Evolutionary conservation across 2,797 vertebrate genomes (phyloP).

Genomic region (Epinephelus malabaricus): DNA sequence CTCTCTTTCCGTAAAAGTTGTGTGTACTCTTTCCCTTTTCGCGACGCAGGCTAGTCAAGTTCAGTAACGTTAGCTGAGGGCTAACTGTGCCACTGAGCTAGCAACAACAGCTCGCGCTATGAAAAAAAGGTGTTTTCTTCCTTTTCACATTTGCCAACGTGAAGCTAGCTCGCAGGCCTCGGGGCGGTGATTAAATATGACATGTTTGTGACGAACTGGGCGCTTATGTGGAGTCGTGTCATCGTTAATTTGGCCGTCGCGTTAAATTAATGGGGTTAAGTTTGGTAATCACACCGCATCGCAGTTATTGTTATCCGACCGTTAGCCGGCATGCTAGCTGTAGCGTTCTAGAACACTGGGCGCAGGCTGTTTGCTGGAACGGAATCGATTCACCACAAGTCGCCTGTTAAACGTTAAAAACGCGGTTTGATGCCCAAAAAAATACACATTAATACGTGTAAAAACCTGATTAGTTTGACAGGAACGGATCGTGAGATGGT

Average conservation of each 20-base stretch:
- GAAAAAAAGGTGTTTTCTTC: slow-evolving; percentile 74
- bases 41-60: slow-evolving; percentile 71
- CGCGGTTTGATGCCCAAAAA: too few relatives aligned
- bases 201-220: rapidly evolving
- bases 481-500: rapidly evolving
- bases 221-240: background rate
- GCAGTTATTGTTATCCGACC: slow-evolving; percentile 73
- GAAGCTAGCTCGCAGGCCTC: slow-evolving; percentile 55
- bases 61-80: slow-evolving; percentile 52
- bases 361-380: slow-evolving; percentile 67
- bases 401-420: background rate
- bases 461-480: too few relatives aligned
- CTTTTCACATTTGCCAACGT: slow-evolving; percentile 58
- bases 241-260: rapidly evolving
- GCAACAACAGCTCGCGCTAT: slow-evolving; percentile 73
- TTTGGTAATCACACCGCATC: slow-evolving; percentile 55
- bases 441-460: rapidly evolving
- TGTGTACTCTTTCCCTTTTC: slow-evolving; percentile 32
- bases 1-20: slow-evolving; percentile 48
- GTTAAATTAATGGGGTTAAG: background rate
- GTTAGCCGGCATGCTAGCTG: slow-evolving; percentile 78
- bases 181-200: background rate
- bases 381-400: slow-evolving; percentile 21
- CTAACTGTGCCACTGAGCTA: slow-evolving; percentile 60
- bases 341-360: slow-evolving; percentile 61